Percentiles rank a stretch among this genome's conserved stretches.
Conservation (phyloP, 2,888 invertebrate species). For the Rhamnusium bicolor region DNA sequence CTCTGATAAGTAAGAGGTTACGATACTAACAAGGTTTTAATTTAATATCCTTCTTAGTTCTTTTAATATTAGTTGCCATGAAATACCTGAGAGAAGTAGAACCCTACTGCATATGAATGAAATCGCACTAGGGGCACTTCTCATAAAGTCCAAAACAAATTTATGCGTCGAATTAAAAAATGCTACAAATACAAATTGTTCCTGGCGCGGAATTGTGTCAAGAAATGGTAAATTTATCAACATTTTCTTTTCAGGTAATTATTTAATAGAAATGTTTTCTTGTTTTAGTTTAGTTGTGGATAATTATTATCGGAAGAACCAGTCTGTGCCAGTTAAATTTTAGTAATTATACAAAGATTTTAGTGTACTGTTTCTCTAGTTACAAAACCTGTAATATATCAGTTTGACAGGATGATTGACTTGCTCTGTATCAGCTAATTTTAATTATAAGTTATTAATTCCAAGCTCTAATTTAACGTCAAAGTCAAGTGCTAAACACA, state of each 20-base stretch:
- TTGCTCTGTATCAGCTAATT: constrained; percentile 21
- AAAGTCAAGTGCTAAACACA: neutral
- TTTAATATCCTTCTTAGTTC: no score
- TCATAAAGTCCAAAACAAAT: no score
- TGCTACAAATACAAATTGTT: no score
- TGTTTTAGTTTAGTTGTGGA: neutral
- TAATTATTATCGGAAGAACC: neutral
- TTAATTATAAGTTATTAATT: constrained; percentile 16
- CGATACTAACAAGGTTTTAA: no score
- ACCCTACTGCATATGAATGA: no score
- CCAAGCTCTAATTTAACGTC: neutral
- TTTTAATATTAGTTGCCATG: no score
- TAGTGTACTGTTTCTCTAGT: constrained; percentile 12
- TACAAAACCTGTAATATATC: constrained; percentile 20
- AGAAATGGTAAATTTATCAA: no score
- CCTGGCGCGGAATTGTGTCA: no score
- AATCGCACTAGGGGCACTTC: no score
- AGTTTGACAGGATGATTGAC: constrained; percentile 33
- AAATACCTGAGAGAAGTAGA: no score
- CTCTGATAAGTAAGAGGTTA: no score
- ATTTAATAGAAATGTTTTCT: neutral
- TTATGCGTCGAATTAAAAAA: no score
- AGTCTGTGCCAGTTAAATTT: neutral
- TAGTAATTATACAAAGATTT: constrained; percentile 18
- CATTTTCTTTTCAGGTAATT: neutral